Evolutionary conservation across 2,113 vertebrate species (phyloP), one percentile per base, ranked within the genome.

Genomic region (Etheostoma cragini): DNA sequence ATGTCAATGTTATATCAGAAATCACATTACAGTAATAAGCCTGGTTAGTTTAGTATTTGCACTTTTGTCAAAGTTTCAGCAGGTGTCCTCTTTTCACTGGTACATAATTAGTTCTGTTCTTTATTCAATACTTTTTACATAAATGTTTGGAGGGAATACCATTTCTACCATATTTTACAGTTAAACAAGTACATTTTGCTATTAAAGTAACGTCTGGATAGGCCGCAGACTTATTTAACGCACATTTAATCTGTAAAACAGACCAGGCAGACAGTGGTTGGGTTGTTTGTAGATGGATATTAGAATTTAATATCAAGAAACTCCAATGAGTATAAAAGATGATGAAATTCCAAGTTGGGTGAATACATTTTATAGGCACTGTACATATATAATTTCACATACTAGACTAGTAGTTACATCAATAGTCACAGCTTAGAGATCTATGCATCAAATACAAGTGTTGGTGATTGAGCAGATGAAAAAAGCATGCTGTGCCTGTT

Each of bases 241-340:
- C n/a, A n/a, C 22, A 69, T 38, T 63, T 49, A 45, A 67, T 57
- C 46, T 14, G 5, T 46, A 15, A 16, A 52, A 69, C 56, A 57
- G 47, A 70, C 17, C 52, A 65, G 52, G 50, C 58, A 73, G 45
- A 66, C 66, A 62, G 75, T 22, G 22, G 8, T 38, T 2, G 0
- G 52, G n/a, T 74, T 57, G 57, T 74, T 57, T 11, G 63, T 24
- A 35, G 54, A 35, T 60, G 49, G 38, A 57, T 42, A 58, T 58
- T 77, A 33, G 26, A 72, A 78, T 81, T 78, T 64, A 78, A 79
- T 69, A 60, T 64, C 63, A 65, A 52, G 75, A 71, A 67, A 45
- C 61, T 33, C 45, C 75, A 71, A 75, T 67, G 42, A 68, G 66
- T 76, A 76, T 46, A 64, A 82, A 77, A 78, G 26, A 71, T 78